Base-by-base conservation (phyloP, 2,797 vertebrate genomes). In the Limosa lapponica region DNA sequence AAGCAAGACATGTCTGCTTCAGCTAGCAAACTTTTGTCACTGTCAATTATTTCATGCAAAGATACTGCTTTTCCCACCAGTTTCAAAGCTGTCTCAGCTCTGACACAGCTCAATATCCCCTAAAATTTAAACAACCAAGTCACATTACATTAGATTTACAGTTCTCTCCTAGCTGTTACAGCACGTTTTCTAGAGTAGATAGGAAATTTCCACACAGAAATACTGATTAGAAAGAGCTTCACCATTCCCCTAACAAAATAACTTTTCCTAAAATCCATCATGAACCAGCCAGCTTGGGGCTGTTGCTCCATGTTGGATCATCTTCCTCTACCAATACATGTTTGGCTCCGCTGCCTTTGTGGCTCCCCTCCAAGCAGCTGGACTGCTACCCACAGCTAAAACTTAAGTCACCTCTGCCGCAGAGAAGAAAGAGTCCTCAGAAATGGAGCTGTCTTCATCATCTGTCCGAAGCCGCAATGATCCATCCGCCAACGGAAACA, bases 341-440 rank as follows among this genome's bases (percentile, higher is more conserved):
- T 69, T 48, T 72, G 39, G 36, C 19, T 92, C 30, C 62, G 23
- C 81, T 82, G 81, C 74, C 52, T 88, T 59, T 59, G 49, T 36
- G 41, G 57, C 22, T 71, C 36, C 79, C 93, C 61, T 81, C 59
- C 57, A 87, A 64, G 80, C 61, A 67, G 34, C 55, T 27, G 51
- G 51, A 17, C 37, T 85, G 64, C 64, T 58, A 43, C 73, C 57
- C 67, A 34, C 43, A 66, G 51, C 70, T 66, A 78, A 64, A 89
- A 57, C 55, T 54, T 10, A 3, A 34, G 52, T 93, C 74, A 99
- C 99, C 99, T 99, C 99, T 6, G 99, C 99, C 43, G 99, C 99
- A 0, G 99, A 99, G 98, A 99, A 99, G 96, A 99, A 99, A 66
- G 99, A 99, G 13, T 99, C 99, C 6, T 99, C 99, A 0, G 99